Base-by-base conservation (phyloP, 1,140 invertebrate species). In the Drosophila setifemur region DNA sequence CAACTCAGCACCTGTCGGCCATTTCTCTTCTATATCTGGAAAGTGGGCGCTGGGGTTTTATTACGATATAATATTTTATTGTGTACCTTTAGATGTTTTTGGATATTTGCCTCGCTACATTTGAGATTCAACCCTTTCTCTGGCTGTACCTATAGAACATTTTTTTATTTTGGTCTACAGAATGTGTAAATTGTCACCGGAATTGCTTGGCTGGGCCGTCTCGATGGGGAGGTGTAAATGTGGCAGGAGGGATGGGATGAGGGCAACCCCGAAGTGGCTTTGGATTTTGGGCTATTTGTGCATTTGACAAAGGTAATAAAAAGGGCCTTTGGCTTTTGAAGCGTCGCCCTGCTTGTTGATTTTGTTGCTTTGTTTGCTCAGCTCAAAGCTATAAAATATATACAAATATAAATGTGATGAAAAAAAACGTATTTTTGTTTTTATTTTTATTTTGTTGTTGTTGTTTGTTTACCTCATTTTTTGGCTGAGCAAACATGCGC, bases 1-100 rank as follows among this genome's bases (percentile, higher is more conserved):
- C 12, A 21, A 9, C 26, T 7, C 33, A 25, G 37, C 58, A 53
- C 25, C 54, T 60, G 43, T n/a, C 47, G 29, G 43, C 47, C 66
- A 73, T 48, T 72, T 63, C 54, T 42, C 66, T 67, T 67, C 8
- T 35, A 47, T 49, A 61, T 73, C 31, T 61, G 54, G n/a, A 33
- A 75, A 49, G 69, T 69, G 72, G 77, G 70, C 55, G 14, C 7
- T 49, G 60, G 60, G 52, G 37, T 73, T 82, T 82, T 82, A 82
- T 82, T 82, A 85, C 78, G 79, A 85, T 82, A 82, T 82, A 82
- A 82, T 82, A 82, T 82, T 82, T 82, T 82, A 82, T 82, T 85
- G 73, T 73, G 82, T 53, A 85, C 79, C 70, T 82, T 82, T 85
- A 69, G 78, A 70, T 76, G 70, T 70, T 78, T 70, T 78, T 64